Evolutionary conservation across 2,113 vertebrate species (phyloP), one percentile per base, ranked within the genome.

Genomic region (Trichechus manatus): DNA sequence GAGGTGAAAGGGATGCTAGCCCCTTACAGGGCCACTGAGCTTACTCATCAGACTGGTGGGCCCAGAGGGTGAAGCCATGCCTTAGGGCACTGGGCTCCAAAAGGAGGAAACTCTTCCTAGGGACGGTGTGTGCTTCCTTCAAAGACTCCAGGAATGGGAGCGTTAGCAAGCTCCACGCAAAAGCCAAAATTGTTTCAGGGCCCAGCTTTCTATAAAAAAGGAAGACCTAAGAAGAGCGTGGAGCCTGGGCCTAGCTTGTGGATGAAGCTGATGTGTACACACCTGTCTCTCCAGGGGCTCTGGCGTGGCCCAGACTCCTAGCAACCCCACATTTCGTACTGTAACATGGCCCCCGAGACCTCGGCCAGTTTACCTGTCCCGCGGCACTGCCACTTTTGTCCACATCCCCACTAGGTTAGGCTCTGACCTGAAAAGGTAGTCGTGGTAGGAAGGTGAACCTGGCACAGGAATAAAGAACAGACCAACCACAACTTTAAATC

Each of bases 401-500:
- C 77, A 75, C 6, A 78, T 5, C 44, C 80, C 56, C 75, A 33
- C 42, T 23, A 66, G 6, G 64, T 50, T 82, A 88, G 68, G 64
- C 33, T 91, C 80, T 92, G 3, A 33, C 84, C 23, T 91, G 64
- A 88, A 87, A 64, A 82, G 77, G 61, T n/a, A 87, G 39, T 53
- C 63, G 42, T 50, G 44, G 36, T 31, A 90, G 64, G 75, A 79
- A 95, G 50, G 81, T 72, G 25, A 53, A 86, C 83, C 84, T 90
- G 47, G 44, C 56, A 82, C 25, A 96, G 90, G 47, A 97, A 95
- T 95, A 93, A 95, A 93, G 29, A 92, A 89, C 53, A 96, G 56
- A 87, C 87, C 89, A 77, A 95, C 84, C 92, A 95, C 85, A 97
- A 96, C 96, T 97, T 98, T 97, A 95, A 97, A 96, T 96, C 96